Base-by-base conservation (phyloP, 2,113 vertebrate genomes). In the Melozone crissalis region DNA sequence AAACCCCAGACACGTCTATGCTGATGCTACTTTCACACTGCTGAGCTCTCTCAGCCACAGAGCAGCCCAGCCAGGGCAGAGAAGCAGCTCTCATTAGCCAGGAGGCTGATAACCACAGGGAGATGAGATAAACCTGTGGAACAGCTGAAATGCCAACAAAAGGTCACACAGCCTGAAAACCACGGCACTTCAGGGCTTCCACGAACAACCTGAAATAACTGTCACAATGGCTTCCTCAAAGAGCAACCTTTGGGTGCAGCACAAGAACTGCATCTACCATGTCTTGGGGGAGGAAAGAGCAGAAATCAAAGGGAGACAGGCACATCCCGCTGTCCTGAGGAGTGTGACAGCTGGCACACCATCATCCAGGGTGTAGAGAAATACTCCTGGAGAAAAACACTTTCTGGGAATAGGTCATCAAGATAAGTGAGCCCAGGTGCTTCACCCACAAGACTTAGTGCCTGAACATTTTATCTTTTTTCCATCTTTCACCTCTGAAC, bases 61-160 rank as follows among this genome's bases (percentile, higher is more conserved):
- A 59, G 62, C 54, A 85, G 57, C 66, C 15, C 58, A 78, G 49
- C 23, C 7, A 4, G 44, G 15, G 41, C 66, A 85, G 46, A 78
- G 81, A n/a, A 77, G 74, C 66, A 87, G 59, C 63, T 80, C 68
- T 52, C 15, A 62, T 73, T 67, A 81, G 69, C 41, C 74, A 55
- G 54, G 49, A 87, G 84, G 58, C 46, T 47, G 89, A 89, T 85
- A 94, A 95, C 78, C 93, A 88, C 78, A 54, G 20, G 17, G 31
- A 91, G 89, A 95, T 79, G 81, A 2, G 62, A 94, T 85, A 93
- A 95, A 79, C 54, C 26, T 2, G 3, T 17, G 28, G 41, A 95
- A 94, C 26, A 19, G 62, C 87, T 91, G 58, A 94, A 95, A 91
- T 62, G 88, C 67, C 81, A 94, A 24, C 3, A 2, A 90, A 94